Evolutionary conservation across 2,113 vertebrate genomes (phyloP).

Genomic region (mouse (Mus musculus)): DNA sequence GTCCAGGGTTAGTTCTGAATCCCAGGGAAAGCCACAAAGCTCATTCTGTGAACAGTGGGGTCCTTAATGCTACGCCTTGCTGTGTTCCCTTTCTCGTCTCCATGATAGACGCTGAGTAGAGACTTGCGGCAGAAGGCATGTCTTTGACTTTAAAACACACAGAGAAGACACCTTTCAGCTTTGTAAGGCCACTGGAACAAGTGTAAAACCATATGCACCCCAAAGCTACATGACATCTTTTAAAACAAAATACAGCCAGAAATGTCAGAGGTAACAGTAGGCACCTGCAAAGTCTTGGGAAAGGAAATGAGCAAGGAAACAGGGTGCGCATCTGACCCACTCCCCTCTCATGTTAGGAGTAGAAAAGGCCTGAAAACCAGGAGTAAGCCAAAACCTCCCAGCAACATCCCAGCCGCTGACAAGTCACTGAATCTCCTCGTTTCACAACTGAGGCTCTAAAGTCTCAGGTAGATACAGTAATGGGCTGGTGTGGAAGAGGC

Average conservation of each 20-base stretch:
- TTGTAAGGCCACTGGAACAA: neutral
- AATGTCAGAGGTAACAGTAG: neutral
- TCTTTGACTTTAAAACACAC: neutral
- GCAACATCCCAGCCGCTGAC: neutral
- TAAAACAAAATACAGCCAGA: neutral
- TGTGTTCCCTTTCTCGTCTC: neutral
- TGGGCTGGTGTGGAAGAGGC: neutral
- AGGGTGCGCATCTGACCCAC: neutral
- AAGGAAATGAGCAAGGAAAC: neutral
- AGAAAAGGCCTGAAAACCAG: neutral
- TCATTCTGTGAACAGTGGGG: neutral
- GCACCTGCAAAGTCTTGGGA: neutral
- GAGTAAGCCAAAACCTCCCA: neutral
- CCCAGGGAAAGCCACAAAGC: neutral
- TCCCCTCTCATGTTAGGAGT: neutral
- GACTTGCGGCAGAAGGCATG: neutral
- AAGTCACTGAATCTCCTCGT: neutral
- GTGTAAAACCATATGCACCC: constrained; percentile 3
- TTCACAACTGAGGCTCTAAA: neutral
- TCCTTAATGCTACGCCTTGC: neutral
- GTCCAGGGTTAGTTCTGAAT: neutral
- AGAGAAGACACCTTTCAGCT: neutral
- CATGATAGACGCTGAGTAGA: neutral
- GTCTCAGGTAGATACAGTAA: neutral
- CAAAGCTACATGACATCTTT: neutral